These are phyloP conservation scores for Halictus rubicundus DNA, from an alignment of 1,140 invertebrate genomes.

Conservation along the genomic window DNA sequence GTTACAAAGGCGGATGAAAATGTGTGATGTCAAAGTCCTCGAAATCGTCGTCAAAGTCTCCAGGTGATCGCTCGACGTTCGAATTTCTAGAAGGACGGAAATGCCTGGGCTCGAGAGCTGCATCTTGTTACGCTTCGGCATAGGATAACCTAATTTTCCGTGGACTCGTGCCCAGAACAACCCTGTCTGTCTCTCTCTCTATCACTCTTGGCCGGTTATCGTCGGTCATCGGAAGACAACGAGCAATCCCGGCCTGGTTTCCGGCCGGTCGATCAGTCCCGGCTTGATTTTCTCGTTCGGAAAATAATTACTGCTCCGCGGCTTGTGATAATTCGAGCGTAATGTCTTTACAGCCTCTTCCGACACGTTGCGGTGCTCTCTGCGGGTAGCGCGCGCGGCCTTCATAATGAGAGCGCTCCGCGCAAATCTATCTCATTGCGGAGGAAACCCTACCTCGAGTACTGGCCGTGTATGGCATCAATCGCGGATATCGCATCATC, in stretches of 20 bases:
- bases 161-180: too few species aligned
- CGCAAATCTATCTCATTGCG: conserved; percentile 53
- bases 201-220: too few species aligned
- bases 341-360: conserved; percentile 40
- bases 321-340: conserved; percentile 45
- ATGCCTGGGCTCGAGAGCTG: too few species aligned
- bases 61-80: too few species aligned
- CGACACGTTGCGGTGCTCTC: conserved; percentile 13
- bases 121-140: too few species aligned
- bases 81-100: too few species aligned
- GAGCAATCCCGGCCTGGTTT: not conserved
- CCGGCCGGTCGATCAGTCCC: not conserved
- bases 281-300: conserved; percentile 33
- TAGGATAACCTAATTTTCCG: too few species aligned
- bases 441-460: conserved; percentile 44
- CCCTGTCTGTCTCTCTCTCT: too few species aligned
- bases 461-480: conserved; percentile 65
- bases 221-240: too few species aligned
- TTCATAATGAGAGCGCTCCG: conserved; percentile 52
- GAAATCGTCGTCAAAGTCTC: too few species aligned
- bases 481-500: conserved; percentile 77
- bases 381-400: conserved; percentile 21
- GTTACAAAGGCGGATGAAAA: too few species aligned
- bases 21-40: too few species aligned
- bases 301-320: conserved; percentile 39